Evolutionary conservation across 2,888 invertebrate species (phyloP), one percentile per base, ranked within the genome.

Genomic region (Athalia rosae): DNA sequence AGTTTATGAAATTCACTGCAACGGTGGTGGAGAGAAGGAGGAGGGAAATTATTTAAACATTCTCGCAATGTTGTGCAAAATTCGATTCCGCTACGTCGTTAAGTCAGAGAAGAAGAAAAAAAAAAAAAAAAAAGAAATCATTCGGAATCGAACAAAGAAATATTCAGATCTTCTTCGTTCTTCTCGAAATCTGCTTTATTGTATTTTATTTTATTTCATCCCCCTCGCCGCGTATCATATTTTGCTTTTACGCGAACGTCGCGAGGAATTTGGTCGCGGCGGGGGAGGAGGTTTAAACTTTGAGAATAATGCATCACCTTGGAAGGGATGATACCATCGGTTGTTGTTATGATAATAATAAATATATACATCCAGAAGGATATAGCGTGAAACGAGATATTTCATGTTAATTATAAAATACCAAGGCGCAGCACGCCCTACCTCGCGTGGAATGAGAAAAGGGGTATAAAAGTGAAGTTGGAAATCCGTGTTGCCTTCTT

Each of bases 351-450:
- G 43, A 58, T 58, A 71, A 58, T 69, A 58, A 56, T 56, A 67
- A n/a, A n/a, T n/a, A n/a, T 9, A 3, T 53, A n/a, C 53, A n/a
- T 53, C n/a, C n/a, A n/a, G n/a, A 50, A 7, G 50, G 7, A 53
- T 53, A 53, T 58, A 56, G 56, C 56, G 61, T 13, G 59, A 77
- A 79, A 79, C 79, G 80, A 81, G 84, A 82, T 84, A 82, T 82
- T 74, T 82, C 80, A 80, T 79, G 80, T 81, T 85, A 85, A 85
- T 85, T 85, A 85, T 82, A 83, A 85, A 85, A 85, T 85, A 85
- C 85, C 85, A 82, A 81, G 78, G 78, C 62, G 76, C 80, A 78
- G 79, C 81, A 6, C 74, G 6, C 8, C 45, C 11, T 50, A 8
- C 15, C 13, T 28, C 7, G 59, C 62, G 41, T 48, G 81, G 82